These are phyloP conservation scores for Umimayanthus kanabou DNA, from an alignment of 92 coral and sea anemone species.

Conservation along the genomic window DNA sequence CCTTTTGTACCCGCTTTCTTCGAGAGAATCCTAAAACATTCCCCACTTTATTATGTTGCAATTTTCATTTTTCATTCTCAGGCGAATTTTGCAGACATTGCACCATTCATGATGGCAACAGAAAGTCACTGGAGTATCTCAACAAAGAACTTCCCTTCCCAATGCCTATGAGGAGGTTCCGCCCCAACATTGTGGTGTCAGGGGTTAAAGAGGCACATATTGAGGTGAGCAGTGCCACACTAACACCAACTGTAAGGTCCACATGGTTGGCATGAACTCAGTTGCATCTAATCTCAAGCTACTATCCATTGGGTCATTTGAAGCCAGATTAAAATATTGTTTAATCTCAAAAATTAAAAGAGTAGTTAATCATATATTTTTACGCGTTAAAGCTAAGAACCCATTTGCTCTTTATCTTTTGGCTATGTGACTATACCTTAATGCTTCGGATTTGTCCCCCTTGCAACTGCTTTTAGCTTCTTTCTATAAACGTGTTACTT, in stretches of 20 bases:
- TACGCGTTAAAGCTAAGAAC: too few relatives aligned
- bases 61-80: conserved; percentile 1
- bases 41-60: background rate
- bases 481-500: too few relatives aligned
- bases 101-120: conserved; percentile 53
- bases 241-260: background rate
- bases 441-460: too few relatives aligned
- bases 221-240: conserved; percentile 36
- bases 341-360: too few relatives aligned
- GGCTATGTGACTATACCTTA: too few relatives aligned
- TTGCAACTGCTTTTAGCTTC: too few relatives aligned
- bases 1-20: background rate
- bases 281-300: too few relatives aligned
- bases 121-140: conserved; percentile 55
- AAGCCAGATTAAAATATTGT: too few relatives aligned
- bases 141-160: conserved; percentile 58
- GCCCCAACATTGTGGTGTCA: conserved; percentile 66
- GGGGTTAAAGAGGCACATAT: conserved; percentile 41
- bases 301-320: too few relatives aligned
- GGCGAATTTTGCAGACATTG: conserved; percentile 55
- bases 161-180: conserved; percentile 60
- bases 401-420: too few relatives aligned
- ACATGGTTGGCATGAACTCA: too few relatives aligned
- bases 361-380: too few relatives aligned
- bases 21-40: background rate